Evolutionary conservation across 2,113 vertebrate genomes (phyloP).

Genomic region (Himantopus leucocephalus): DNA sequence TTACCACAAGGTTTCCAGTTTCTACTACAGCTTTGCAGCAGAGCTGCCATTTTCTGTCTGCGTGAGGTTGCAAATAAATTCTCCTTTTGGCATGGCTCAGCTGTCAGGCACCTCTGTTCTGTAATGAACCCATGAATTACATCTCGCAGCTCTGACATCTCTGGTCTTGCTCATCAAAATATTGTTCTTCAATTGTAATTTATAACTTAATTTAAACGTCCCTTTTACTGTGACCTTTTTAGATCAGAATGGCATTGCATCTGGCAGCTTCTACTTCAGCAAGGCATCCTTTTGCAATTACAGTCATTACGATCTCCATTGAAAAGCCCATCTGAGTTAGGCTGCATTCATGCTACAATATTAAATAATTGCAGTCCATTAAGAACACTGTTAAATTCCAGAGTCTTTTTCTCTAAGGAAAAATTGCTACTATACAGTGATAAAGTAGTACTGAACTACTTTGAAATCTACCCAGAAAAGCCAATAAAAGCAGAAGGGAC

Average conservation of each 20-base stretch:
- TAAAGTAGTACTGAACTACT: background rate
- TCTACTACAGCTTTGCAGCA: constrained; percentile 39
- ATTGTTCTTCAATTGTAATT: constrained; percentile 83
- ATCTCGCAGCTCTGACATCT: constrained; percentile 77
- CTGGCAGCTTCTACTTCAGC: constrained; percentile 62
- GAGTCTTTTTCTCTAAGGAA: background rate
- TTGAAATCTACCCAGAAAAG: background rate
- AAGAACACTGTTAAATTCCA: constrained; percentile 27
- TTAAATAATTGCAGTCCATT: constrained; percentile 63
- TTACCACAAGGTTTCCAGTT: constrained; percentile 26
- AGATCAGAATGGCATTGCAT: constrained; percentile 66
- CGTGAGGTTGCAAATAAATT: constrained; percentile 75
- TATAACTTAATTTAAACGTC: constrained; percentile 83
- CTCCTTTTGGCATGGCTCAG: constrained; percentile 79
- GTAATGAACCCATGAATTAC: constrained; percentile 85
- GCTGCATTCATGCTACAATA: background rate
- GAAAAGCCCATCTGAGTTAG: constrained; percentile 40
- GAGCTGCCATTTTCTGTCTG: constrained; percentile 72
- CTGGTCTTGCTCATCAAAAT: constrained; percentile 81
- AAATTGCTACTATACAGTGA: background rate
- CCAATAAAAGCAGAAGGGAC: background rate
- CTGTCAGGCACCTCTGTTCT: constrained; percentile 77
- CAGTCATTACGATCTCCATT: constrained; percentile 49
- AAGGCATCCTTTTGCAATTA: constrained; percentile 73
- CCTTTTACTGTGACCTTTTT: constrained; percentile 78